Conservation (phyloP, 1,140 invertebrate genomes). For the Gonatopus flavifemur region DNA sequence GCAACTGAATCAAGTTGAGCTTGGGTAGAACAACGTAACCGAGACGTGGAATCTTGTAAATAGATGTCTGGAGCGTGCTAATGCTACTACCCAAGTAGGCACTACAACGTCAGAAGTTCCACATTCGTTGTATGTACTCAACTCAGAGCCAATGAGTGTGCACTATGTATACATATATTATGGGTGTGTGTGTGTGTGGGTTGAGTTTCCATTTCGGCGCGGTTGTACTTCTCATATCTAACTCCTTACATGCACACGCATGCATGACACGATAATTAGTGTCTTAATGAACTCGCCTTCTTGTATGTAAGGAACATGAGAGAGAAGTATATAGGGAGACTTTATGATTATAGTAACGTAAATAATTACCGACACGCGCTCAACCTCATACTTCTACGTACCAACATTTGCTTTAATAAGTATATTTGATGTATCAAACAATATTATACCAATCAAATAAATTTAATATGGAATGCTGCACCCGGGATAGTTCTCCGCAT, state of each 20-base stretch:
- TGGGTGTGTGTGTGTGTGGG: neutral
- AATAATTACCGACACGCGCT: slow-evolving; percentile 38
- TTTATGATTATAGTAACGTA: no score
- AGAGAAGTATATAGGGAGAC: no score
- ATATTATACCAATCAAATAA: no score
- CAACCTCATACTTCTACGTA: slow-evolving; percentile 14
- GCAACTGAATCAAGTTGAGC: slow-evolving; percentile 13
- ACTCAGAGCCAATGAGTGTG: no score
- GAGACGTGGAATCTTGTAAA: slow-evolving; percentile 47
- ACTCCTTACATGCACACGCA: slow-evolving; percentile 41
- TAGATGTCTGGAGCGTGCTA: slow-evolving; percentile 47
- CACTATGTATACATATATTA: no score
- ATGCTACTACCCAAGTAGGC: slow-evolving; percentile 14
- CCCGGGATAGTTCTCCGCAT: no score
- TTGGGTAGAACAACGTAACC: slow-evolving; percentile 30
- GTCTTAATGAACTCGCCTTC: slow-evolving; percentile 41
- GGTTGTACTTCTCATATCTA: slow-evolving; percentile 28
- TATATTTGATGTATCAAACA: no score
- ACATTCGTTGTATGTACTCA: neutral
- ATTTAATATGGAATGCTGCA: no score
- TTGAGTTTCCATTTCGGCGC: slow-evolving; percentile 12
- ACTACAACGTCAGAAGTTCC: neutral
- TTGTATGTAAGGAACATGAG: slow-evolving; percentile 15
- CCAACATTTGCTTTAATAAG: neutral
- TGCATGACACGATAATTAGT: slow-evolving; percentile 46